phyloP scores from a whole-genome alignment of 2,113 vertebrate genomes.

The Hirundichthys speculiger region DNA sequence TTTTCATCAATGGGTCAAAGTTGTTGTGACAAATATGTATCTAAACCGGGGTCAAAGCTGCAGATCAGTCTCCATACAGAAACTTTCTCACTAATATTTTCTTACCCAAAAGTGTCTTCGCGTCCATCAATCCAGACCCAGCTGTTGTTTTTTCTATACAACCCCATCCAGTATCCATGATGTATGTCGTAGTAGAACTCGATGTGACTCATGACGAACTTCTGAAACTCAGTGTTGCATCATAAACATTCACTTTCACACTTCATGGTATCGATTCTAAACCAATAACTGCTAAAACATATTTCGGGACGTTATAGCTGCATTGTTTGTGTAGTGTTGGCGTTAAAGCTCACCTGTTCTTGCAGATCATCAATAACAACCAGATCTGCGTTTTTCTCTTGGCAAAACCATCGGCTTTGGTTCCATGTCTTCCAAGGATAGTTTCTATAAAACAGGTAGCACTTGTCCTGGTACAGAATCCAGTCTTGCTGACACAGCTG shows the following conservation, averaged over 20 bases:
- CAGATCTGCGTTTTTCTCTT: fast-evolving
- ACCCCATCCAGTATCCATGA: slow-evolving; percentile 56
- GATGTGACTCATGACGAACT: slow-evolving; percentile 31
- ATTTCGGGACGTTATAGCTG: background rate
- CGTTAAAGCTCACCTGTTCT: slow-evolving; percentile 51
- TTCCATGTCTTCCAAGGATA: fast-evolving
- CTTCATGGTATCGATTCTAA: too few species aligned
- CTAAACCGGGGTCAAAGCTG: too few species aligned
- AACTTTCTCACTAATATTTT: too few species aligned
- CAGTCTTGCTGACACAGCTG: slow-evolving; percentile 12
- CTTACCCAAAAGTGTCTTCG: slow-evolving; percentile 28
- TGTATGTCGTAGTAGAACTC: fast-evolving
- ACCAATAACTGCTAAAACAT: too few species aligned
- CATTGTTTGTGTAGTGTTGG: background rate
- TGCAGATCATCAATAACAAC: slow-evolving; percentile 10
- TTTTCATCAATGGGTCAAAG: too few species aligned
- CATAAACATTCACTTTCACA: background rate
- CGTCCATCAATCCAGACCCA: slow-evolving; percentile 54
- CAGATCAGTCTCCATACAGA: too few species aligned
- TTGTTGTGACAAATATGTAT: too few species aligned
- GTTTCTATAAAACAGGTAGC: slow-evolving; percentile 9
- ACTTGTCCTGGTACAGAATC: slow-evolving; percentile 41
- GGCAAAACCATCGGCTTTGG: fast-evolving
- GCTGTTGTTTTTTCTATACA: fast-evolving
- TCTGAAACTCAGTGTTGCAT: slow-evolving; percentile 30